Evolutionary conservation across 2,113 vertebrate genomes (phyloP).

Genomic region (Passer domesticus): DNA sequence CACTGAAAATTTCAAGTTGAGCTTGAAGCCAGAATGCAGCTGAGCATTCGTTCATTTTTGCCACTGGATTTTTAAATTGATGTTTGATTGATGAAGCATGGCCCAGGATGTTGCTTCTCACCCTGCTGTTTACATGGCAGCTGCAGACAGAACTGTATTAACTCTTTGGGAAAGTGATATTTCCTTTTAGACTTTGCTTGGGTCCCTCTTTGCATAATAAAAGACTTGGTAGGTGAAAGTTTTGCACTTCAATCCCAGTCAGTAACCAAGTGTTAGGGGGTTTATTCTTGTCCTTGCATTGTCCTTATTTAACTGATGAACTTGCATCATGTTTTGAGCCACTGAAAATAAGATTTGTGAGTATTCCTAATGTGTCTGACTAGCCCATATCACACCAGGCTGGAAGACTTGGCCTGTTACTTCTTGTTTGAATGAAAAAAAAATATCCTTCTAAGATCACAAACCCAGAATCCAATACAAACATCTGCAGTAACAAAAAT

Average conservation of each 20-base stretch:
- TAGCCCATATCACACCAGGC: neutral
- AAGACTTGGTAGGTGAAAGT: neutral
- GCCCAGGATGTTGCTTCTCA: neutral
- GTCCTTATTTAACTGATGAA: neutral
- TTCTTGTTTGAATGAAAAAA: neutral
- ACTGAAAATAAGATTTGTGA: neutral
- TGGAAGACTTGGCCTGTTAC: neutral
- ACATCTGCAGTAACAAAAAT: conserved; percentile 13
- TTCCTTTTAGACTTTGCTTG: neutral
- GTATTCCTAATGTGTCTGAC: neutral
- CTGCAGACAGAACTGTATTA: neutral
- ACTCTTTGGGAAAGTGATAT: accelerated
- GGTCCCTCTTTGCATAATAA: neutral
- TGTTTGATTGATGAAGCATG: neutral
- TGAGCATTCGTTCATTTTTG: neutral
- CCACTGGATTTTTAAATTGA: neutral
- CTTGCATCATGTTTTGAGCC: neutral
- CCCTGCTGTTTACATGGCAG: neutral
- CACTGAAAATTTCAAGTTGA: neutral
- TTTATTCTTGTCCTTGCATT: neutral
- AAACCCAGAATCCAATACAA: conserved; percentile 7
- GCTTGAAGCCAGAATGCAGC: neutral
- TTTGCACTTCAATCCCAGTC: neutral
- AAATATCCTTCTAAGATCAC: neutral
- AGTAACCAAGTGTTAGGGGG: neutral